These are phyloP conservation scores for Furcifer pardalis DNA, from an alignment of 2,797 vertebrate species.

Conservation along the genomic window DNA sequence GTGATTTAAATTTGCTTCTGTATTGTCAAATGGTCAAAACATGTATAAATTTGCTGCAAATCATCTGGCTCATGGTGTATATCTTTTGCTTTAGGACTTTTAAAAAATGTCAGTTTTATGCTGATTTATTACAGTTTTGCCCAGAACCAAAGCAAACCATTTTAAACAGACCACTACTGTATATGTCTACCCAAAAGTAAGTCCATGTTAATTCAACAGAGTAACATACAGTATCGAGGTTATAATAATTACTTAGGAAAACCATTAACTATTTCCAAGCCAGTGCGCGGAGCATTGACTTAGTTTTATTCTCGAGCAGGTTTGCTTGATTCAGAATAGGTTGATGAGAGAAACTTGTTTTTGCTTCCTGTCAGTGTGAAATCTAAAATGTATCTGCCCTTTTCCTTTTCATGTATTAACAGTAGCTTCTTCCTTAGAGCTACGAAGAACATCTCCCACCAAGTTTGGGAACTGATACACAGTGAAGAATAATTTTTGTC, in stretches of 20 bases:
- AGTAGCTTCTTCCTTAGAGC: background rate
- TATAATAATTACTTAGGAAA: background rate
- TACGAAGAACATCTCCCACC: background rate
- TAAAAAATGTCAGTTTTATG: background rate
- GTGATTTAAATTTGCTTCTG: background rate
- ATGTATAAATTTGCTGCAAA: too few relatives aligned
- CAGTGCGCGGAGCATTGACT: background rate
- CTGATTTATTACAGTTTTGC: background rate
- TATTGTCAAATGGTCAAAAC: background rate
- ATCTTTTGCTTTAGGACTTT: background rate
- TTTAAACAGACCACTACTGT: background rate
- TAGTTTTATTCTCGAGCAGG: background rate
- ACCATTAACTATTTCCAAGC: background rate
- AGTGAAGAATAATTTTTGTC: too few relatives aligned
- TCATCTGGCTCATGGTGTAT: background rate
- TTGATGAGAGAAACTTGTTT: background rate
- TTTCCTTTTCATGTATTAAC: background rate
- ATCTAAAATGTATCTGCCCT: background rate
- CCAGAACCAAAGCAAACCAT: background rate
- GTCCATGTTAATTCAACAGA: background rate
- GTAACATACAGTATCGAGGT: background rate
- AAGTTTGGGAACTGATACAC: background rate
- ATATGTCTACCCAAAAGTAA: background rate
- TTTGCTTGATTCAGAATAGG: background rate
- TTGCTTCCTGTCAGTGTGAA: background rate